Conservation (phyloP, 2,113 vertebrate species). For the Campylomormyrus tamandua region DNA sequence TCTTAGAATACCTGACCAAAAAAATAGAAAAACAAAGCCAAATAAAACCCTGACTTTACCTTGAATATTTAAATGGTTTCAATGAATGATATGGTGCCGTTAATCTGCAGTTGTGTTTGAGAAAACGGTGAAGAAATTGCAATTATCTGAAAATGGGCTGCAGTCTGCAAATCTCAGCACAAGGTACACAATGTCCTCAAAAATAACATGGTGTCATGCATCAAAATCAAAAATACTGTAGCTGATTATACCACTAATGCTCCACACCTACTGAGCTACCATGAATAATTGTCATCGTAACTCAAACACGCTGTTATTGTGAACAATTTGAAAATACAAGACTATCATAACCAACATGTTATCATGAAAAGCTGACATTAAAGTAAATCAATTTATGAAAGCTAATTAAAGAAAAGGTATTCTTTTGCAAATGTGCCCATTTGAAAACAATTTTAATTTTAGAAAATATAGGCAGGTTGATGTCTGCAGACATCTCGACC, state of each 20-base stretch:
- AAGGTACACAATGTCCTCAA: neutral
- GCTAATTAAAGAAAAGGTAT: neutral
- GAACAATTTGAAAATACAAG: neutral
- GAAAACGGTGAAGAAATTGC: neutral
- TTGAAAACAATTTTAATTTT: neutral
- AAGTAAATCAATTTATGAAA: neutral
- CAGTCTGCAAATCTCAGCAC: too few species aligned
- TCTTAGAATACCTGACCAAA: neutral
- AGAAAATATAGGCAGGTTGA: neutral
- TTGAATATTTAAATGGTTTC: neutral
- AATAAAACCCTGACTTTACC: neutral
- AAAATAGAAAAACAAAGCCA: neutral
- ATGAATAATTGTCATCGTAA: neutral
- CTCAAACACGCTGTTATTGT: neutral
- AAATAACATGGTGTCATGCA: neutral
- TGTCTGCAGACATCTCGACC: neutral
- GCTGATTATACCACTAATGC: neutral
- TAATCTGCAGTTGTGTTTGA: neutral
- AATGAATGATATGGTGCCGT: neutral
- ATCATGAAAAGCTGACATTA: neutral
- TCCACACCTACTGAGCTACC: neutral
- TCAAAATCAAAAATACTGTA: neutral
- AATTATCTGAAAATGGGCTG: neutral
- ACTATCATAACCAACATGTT: neutral
- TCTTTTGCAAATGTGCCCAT: neutral